Percentiles rank a stretch among this genome's conserved stretches.
phyloP scores from a whole-genome alignment of 2,113 vertebrate species.

The Campylomormyrus tamandua region DNA sequence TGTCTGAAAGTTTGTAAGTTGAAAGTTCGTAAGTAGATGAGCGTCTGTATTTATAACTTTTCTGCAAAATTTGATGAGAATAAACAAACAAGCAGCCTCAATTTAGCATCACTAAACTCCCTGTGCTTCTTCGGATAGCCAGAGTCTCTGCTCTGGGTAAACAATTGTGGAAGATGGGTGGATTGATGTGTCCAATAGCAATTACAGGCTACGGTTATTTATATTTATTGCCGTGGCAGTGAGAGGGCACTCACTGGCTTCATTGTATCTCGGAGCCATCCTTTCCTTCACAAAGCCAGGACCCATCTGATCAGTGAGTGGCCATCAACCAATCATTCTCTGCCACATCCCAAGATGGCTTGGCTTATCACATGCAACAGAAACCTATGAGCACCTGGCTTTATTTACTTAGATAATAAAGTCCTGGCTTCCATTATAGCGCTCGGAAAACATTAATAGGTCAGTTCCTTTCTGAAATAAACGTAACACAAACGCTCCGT shows the following conservation, averaged over 20 bases:
- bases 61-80: background rate
- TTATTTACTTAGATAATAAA: background rate
- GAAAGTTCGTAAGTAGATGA: no score
- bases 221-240: background rate
- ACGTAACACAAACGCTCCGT: background rate
- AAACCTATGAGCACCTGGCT: background rate
- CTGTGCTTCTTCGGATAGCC: background rate
- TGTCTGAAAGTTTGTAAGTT: no score
- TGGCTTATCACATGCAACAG: background rate
- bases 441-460: background rate
- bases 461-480: background rate
- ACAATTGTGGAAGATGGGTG: background rate
- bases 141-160: background rate
- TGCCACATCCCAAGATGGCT: background rate
- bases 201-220: background rate
- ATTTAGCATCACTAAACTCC: background rate
- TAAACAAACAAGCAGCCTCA: background rate
- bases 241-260: background rate
- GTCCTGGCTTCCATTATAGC: background rate
- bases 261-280: background rate
- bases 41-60: background rate
- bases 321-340: background rate
- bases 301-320: background rate
- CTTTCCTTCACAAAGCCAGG: background rate
- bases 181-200: background rate